phyloP scores from a whole-genome alignment of 2,888 invertebrate species.

The Lomographa bimaculata region DNA sequence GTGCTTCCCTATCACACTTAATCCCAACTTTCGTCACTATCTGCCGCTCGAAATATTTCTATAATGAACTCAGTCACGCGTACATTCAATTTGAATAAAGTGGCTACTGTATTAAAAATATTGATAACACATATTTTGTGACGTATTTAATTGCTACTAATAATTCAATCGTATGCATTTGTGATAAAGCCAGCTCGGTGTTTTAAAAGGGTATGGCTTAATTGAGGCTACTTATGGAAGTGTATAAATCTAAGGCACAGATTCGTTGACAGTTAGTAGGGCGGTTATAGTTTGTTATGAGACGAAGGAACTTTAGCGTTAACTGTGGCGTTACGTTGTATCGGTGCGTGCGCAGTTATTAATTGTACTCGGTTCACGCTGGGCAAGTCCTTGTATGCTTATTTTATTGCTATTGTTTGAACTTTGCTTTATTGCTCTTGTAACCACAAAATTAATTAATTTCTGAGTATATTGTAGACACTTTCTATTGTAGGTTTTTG shows the following conservation, averaged over 20 bases:
- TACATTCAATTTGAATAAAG: conserved; percentile 77
- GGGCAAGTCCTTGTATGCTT: conserved; percentile 21
- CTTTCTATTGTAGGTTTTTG: too few relatives aligned
- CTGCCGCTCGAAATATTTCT: conserved; percentile 58
- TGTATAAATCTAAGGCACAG: conserved; percentile 56
- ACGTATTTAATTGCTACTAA: conserved; percentile 74
- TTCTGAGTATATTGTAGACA: too few relatives aligned
- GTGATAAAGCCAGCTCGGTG: conserved; percentile 60
- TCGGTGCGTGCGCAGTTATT: conserved; percentile 60
- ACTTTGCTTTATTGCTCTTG: conserved; percentile 21
- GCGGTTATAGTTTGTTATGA: too few relatives aligned
- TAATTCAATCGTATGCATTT: conserved; percentile 73
- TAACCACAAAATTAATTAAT: conserved; percentile 16
- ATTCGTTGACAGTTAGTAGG: conserved; percentile 29
- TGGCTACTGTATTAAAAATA: conserved; percentile 80
- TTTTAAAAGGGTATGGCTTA: conserved; percentile 67
- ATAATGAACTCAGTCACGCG: conserved; percentile 76
- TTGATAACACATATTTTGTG: conserved; percentile 77
- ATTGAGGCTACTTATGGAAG: conserved; percentile 58
- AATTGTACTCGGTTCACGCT: conserved; percentile 39
- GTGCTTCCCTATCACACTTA: conserved; percentile 24
- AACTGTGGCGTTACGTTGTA: conserved; percentile 20
- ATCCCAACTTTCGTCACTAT: conserved; percentile 51
- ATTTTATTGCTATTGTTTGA: conserved; percentile 31
- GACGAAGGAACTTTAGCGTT: conserved; percentile 14